Evolutionary conservation across 92 coral and sea anemone species (phyloP).

Genomic region (Isaurus tuberculatus): DNA sequence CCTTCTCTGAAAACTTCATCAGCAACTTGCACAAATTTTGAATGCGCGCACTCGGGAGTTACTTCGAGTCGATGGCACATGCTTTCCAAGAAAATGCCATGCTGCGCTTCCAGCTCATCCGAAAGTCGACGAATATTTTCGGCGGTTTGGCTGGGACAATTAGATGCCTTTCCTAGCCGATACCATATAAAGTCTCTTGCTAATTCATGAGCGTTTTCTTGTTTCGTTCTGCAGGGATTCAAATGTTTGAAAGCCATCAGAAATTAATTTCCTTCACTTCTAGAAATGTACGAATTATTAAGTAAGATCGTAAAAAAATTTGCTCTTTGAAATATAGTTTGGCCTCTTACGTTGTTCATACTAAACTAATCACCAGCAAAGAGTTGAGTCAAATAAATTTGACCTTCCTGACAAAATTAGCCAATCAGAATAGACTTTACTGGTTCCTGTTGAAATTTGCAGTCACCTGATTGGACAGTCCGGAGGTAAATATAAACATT

Average conservation of each 20-base stretch:
- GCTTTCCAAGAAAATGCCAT: slow-evolving; percentile 62
- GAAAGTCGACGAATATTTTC: slow-evolving; percentile 76
- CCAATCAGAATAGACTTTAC: slow-evolving; percentile 28
- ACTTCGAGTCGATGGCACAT: slow-evolving; percentile 82
- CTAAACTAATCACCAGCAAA: not conserved
- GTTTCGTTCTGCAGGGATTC: slow-evolving; percentile 22
- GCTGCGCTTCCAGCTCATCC: slow-evolving; percentile 82
- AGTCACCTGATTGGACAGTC: slow-evolving; percentile 10
- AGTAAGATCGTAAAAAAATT: not conserved
- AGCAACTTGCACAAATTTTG: slow-evolving; percentile 87
- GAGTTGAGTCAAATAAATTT: not conserved
- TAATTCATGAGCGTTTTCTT: slow-evolving; percentile 49
- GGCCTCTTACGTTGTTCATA: not conserved
- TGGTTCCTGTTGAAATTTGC: slow-evolving; percentile 7
- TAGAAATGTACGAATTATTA: not conserved
- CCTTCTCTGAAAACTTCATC: slow-evolving; percentile 92
- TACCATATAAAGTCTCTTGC: slow-evolving; percentile 77
- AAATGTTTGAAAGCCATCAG: slow-evolving; percentile 49
- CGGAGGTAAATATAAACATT: slow-evolving; percentile 30
- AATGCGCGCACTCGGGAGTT: slow-evolving; percentile 70
- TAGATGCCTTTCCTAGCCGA: slow-evolving; percentile 67
- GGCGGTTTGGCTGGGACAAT: slow-evolving; percentile 69
- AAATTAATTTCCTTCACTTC: not conserved
- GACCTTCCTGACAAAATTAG: not conserved
- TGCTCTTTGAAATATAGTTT: not conserved